A percentile compares a stretch with the other conserved stretches of the same genome.
Conservation (phyloP, 2,113 vertebrate genomes). For the Pelvicachromis taeniatus region DNA sequence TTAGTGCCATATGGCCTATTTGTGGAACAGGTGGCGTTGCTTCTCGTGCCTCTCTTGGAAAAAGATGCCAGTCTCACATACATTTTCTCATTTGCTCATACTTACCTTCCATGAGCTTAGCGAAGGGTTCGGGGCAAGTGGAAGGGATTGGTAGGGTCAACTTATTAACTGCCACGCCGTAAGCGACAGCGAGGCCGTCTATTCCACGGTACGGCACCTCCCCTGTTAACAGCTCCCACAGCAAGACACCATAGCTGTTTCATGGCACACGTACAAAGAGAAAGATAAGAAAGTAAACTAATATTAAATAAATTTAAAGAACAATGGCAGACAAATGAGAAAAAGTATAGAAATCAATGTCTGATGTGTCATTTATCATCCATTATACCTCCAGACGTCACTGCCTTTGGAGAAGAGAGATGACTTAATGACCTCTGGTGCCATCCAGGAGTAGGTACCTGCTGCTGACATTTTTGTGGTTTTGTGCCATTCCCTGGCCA, state of each 20-base stretch:
- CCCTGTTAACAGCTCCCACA: conserved; percentile 95
- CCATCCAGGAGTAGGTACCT: conserved; percentile 84
- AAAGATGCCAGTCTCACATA: neutral
- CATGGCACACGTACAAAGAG: neutral
- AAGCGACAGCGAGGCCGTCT: conserved; percentile 92
- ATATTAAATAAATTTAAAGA: accelerated
- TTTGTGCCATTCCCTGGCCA: conserved; percentile 81
- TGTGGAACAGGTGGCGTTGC: neutral
- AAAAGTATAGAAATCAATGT: neutral
- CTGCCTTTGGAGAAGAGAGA: conserved; percentile 97
- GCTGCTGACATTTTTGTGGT: conserved; percentile 83
- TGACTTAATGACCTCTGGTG: conserved; percentile 91
- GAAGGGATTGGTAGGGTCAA: conserved; percentile 94
- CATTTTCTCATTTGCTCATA: neutral
- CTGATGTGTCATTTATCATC: neutral
- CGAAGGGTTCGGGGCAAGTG: conserved; percentile 92
- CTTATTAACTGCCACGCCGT: conserved; percentile 94
- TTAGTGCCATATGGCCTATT: neutral
- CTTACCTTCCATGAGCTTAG: conserved; percentile 94
- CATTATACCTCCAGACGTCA: conserved; percentile 88
- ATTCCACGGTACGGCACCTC: conserved; percentile 96
- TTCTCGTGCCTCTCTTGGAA: neutral
- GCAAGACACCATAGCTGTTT: conserved; percentile 88
- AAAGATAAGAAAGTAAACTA: neutral
- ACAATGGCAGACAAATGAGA: neutral